phyloP scores from a whole-genome alignment of 1,140 invertebrate genomes.

The Drosophila mojavensis region DNA sequence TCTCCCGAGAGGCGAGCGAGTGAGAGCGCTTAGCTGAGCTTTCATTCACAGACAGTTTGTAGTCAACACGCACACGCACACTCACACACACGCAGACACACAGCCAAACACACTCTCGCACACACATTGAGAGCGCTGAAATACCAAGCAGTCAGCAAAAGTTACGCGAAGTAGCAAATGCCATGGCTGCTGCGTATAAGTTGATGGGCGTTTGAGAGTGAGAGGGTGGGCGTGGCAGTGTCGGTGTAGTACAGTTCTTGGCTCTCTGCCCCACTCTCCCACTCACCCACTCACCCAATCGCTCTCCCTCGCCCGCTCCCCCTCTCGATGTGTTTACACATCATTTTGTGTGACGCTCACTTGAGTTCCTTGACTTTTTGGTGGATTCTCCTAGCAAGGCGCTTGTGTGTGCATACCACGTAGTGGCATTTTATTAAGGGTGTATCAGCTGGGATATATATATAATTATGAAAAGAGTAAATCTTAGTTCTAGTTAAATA shows the following conservation, averaged over 20 bases:
- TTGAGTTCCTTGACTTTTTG: constrained; percentile 77
- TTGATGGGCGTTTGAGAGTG: neutral
- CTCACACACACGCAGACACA: constrained; percentile 13
- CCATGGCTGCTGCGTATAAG: constrained; percentile 19
- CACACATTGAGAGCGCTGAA: constrained; percentile 46
- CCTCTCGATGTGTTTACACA: constrained; percentile 42
- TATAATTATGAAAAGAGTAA: neutral
- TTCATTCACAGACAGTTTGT: constrained; percentile 68
- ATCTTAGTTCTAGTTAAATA: too few species aligned
- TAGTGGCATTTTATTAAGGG: neutral
- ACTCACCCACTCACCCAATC: neutral
- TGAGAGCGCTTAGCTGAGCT: constrained; percentile 20
- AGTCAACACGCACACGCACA: constrained; percentile 14
- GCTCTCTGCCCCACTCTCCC: neutral
- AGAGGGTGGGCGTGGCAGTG: neutral
- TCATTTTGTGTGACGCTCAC: constrained; percentile 52
- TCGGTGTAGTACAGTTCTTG: constrained; percentile 20
- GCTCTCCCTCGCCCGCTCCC: too few species aligned
- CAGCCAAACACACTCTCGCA: constrained; percentile 40
- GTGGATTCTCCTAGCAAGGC: constrained; percentile 41
- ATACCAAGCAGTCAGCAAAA: constrained; percentile 74
- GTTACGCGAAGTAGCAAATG: constrained; percentile 51
- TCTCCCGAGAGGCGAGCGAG: constrained; percentile 2
- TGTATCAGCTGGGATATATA: neutral
- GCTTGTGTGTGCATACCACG: constrained; percentile 7